phyloP scores from a whole-genome alignment of 2,888 invertebrate genomes.

The Eilema caniola region DNA sequence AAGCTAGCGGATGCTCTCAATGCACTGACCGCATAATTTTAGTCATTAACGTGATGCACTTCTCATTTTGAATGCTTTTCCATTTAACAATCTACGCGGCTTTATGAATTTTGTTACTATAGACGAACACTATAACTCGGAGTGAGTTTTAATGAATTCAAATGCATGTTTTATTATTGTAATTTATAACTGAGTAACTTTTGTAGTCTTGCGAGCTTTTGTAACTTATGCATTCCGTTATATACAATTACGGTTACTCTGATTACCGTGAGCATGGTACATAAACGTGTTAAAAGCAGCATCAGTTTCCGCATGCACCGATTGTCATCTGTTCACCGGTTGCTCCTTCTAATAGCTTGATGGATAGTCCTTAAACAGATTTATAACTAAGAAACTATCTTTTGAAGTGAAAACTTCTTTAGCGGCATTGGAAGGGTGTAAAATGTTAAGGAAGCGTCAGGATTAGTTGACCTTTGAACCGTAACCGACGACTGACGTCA shows the following conservation, averaged over 20 bases:
- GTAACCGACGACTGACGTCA: too few species aligned
- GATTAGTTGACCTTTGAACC: too few species aligned
- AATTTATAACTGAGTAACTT: neutral
- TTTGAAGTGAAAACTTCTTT: too few species aligned
- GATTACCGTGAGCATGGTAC: neutral
- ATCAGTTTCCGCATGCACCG: neutral
- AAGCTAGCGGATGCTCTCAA: neutral
- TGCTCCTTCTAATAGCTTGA: neutral
- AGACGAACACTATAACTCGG: neutral
- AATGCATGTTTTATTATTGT: neutral
- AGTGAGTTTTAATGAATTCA: neutral
- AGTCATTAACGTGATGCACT: neutral
- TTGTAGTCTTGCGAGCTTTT: neutral
- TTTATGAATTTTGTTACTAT: neutral
- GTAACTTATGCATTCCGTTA: neutral
- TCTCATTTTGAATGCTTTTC: neutral
- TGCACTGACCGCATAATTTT: neutral
- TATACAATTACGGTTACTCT: neutral
- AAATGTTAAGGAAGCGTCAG: too few species aligned
- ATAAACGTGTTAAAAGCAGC: neutral
- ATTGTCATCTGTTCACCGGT: neutral
- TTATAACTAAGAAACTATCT: slow-evolving; percentile 4
- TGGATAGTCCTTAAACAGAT: neutral
- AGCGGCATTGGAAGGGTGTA: too few species aligned
- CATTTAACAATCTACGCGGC: neutral